Evolutionary conservation across 2,113 vertebrate genomes (phyloP), one percentile per base, ranked within the genome.

Genomic region (Gorsachius goisagi): DNA sequence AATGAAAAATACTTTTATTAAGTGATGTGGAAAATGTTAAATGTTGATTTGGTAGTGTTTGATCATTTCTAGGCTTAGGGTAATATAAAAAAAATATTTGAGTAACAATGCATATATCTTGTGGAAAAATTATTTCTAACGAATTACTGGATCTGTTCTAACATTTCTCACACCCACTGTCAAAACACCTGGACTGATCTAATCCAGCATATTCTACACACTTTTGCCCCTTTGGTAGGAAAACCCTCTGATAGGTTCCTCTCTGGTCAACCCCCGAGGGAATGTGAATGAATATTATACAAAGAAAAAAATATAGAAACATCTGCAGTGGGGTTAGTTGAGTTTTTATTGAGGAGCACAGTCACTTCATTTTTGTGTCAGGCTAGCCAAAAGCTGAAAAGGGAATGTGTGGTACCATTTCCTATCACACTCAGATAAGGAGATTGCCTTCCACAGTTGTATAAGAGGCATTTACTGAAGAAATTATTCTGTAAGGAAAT

Each of bases 401-500:
- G 80, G 8, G 73, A 75, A 79, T 5, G 53, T 72, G 58, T 86
- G 62, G 49, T 45, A 62, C 88, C 44, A 30, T 86, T 95, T 89
- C 24, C 73, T 89, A 55, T 72, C 71, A 11, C n/a, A 85, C 32
- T 8, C 62, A 28, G 66, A 79, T 58, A 50, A 89, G 66, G 41
- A 95, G 58, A 85, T 85, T 68, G 77, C 77, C 35, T 92, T 95
- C 95, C 86, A 90, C 80, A 94, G 85, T 75, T 87, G 89, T 80
- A 49, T 66, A 73, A 95, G 81, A 92, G 66, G 50, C 81, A 55
- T 96, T 96, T 91, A 85, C 89, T 69, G 75, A 92, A 90, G 88
- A 92, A 95, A 94, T 97, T 94, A 89, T 89, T 90, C 96, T 93
- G 44, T 86, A 88, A 95, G 87, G 96, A 88, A 95, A 95, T 89